These are phyloP conservation scores for Hemiprocne comata DNA, from an alignment of 2,113 vertebrate genomes.

Conservation along the genomic window DNA sequence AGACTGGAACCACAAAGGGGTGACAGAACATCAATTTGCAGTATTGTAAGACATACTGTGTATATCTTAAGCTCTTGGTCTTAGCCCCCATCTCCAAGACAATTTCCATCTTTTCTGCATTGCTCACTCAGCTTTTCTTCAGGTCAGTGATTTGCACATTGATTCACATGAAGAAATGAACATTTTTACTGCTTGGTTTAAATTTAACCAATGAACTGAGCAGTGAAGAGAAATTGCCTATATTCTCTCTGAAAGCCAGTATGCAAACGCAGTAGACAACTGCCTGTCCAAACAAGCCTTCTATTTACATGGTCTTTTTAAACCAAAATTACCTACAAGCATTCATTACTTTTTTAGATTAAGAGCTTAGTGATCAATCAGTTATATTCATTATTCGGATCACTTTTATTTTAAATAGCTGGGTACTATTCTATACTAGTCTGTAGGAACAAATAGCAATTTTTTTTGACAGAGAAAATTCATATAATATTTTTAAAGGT, in stretches of 20 bases:
- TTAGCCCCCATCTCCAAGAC: neutral
- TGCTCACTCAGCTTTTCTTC: neutral
- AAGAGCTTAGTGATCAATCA: neutral
- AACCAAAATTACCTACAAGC: neutral
- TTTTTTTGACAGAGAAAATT: conserved; percentile 18
- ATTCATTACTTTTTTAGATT: neutral
- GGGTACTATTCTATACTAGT: neutral
- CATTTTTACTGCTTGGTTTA: conserved; percentile 35
- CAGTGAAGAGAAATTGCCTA: neutral
- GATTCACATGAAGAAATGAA: neutral
- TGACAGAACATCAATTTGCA: neutral
- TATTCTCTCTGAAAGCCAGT: neutral
- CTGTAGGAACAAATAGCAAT: conserved; percentile 7
- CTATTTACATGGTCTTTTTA: neutral
- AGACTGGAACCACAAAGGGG: neutral
- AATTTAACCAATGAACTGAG: conserved; percentile 28
- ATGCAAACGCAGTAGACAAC: neutral
- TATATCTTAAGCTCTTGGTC: neutral
- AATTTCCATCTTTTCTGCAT: neutral
- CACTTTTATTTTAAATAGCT: neutral
- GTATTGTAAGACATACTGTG: neutral
- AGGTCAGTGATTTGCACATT: neutral
- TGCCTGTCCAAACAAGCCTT: neutral
- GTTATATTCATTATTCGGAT: neutral
- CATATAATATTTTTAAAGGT: neutral